Percentiles rank a stretch among this genome's conserved stretches.
phyloP scores from a whole-genome alignment of 2,888 invertebrate species.

The Lacanobia wlatinum region DNA sequence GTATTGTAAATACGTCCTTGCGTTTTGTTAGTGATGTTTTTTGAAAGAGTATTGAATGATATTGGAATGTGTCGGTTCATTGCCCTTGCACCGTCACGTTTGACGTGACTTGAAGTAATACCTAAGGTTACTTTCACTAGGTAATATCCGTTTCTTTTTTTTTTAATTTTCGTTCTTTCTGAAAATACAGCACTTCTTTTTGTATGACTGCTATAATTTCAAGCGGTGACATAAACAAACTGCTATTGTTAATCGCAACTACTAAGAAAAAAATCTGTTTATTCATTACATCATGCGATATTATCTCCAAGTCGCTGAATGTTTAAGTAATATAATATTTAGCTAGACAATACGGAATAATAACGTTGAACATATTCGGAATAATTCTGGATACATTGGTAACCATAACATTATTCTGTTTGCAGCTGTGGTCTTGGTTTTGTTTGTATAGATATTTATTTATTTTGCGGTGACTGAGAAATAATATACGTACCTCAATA shows the following conservation, averaged over 20 bases:
- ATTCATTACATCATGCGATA: background rate
- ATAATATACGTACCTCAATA: no score
- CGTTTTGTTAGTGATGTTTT: background rate
- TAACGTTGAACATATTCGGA: background rate
- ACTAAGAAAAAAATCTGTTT: background rate
- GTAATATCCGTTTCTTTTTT: no score
- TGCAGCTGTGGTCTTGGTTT: conserved; percentile 2
- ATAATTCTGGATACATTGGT: background rate
- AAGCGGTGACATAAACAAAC: no score
- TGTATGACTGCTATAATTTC: no score
- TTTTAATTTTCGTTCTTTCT: no score
- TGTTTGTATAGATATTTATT: background rate
- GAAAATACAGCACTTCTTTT: no score
- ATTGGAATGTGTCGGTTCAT: no score
- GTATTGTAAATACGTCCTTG: background rate
- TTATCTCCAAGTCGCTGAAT: background rate
- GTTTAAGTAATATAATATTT: conserved; percentile 7
- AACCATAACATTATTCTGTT: conserved; percentile 22
- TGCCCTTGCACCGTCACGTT: no score
- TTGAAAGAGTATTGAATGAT: no score
- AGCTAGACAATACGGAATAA: background rate
- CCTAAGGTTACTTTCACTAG: no score
- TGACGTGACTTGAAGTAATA: no score
- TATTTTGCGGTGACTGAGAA: conserved; percentile 12
- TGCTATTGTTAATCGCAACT: no score